Conservation (phyloP, 2,888 invertebrate genomes). For the Baccha elongata region DNA sequence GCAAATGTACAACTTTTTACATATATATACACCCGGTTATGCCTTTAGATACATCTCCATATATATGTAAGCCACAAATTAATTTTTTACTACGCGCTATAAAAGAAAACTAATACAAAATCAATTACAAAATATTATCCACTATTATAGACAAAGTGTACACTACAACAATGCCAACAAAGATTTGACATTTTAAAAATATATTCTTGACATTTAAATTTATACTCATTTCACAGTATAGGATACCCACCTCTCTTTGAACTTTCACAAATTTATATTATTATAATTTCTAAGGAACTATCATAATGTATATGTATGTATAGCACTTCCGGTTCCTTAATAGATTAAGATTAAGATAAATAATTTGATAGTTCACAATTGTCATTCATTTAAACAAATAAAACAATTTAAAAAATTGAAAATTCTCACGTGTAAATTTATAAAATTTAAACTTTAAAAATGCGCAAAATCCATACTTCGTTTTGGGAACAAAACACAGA, state of each 20-base stretch:
- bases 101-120: conserved; percentile 1
- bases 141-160: conserved; percentile 8
- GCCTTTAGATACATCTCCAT: conserved; percentile 19
- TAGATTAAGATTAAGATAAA: neutral
- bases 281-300: conserved; percentile 1
- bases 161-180: conserved; percentile 1
- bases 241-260: conserved; percentile 32
- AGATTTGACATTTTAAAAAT: conserved; percentile 14
- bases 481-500: neutral
- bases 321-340: conserved; percentile 6
- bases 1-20: conserved; percentile 9
- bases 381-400: conserved; percentile 20
- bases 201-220: conserved; percentile 28
- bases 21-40: conserved; percentile 37
- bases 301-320: too few relatives aligned
- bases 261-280: conserved; percentile 42
- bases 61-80: conserved; percentile 29
- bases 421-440: conserved; percentile 19
- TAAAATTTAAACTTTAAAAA: conserved; percentile 63
- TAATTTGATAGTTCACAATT: conserved; percentile 11
- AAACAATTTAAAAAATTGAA: conserved; percentile 15
- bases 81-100: conserved; percentile 16
- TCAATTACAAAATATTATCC: conserved; percentile 15
- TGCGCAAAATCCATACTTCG: conserved; percentile 66
- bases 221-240: conserved; percentile 21